phyloP scores from a whole-genome alignment of 2,113 vertebrate genomes.

The Galbula dea region DNA sequence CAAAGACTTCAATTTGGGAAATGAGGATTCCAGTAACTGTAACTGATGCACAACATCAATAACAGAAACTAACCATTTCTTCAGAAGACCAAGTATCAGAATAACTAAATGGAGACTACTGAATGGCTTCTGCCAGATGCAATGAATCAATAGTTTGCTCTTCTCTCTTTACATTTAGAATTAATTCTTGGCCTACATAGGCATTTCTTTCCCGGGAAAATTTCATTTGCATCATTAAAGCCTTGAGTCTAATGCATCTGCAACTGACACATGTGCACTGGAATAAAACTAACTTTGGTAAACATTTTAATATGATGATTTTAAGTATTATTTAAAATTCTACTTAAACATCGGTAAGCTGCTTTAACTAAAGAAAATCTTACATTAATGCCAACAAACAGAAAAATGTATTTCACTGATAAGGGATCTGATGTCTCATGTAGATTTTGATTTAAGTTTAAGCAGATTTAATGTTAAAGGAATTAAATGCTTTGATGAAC shows the following conservation, averaged over 20 bases:
- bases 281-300: background rate
- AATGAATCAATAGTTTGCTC: constrained; percentile 1
- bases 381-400: background rate
- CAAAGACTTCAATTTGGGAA: background rate
- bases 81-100: background rate
- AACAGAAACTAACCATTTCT: background rate
- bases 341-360: background rate
- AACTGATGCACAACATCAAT: background rate
- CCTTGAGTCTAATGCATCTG: background rate
- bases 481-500: background rate
- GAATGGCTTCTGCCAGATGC: background rate
- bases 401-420: background rate
- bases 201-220: constrained; percentile 27
- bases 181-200: background rate
- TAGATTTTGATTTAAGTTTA: background rate
- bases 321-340: background rate
- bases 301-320: background rate
- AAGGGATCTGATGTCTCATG: background rate
- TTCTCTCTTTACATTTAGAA: background rate
- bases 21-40: background rate
- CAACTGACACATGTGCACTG: background rate
- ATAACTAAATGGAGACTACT: background rate
- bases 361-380: background rate
- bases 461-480: background rate
- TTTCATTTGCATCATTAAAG: constrained; percentile 43